Percentiles rank a stretch among this genome's conserved stretches.
Evolutionary conservation across 2,113 vertebrate genomes (phyloP).

Genomic region (Panthera uncia): DNA sequence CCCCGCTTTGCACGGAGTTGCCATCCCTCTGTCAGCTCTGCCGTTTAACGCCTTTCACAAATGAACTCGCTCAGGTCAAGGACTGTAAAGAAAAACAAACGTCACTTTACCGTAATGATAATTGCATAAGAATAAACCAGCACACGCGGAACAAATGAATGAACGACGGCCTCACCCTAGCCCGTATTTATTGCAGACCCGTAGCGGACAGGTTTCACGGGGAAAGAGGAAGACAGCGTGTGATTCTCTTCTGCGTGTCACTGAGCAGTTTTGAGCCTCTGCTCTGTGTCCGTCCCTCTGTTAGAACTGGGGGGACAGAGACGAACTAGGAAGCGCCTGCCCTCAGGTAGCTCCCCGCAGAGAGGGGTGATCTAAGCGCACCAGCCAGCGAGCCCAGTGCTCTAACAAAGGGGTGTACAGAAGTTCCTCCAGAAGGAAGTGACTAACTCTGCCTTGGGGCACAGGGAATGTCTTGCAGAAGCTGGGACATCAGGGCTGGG

Average conservation of each 20-base stretch:
- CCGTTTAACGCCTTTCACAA: neutral
- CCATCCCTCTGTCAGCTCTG: neutral
- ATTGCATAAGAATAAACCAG: neutral
- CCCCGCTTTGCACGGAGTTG: neutral
- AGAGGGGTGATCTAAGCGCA: neutral
- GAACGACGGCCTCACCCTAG: neutral
- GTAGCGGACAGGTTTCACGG: neutral
- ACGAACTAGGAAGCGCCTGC: slow-evolving; percentile 25
- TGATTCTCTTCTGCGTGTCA: neutral
- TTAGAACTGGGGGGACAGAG: neutral
- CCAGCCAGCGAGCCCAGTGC: neutral
- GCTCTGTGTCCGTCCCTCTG: neutral
- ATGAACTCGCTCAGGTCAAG: neutral
- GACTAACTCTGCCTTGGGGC: slow-evolving; percentile 68
- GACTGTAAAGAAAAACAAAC: neutral
- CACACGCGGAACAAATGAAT: neutral
- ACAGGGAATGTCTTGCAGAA: slow-evolving; percentile 42
- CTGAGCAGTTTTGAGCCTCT: neutral
- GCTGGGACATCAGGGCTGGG: slow-evolving; percentile 63
- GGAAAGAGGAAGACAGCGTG: neutral
- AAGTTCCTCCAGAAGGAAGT: slow-evolving; percentile 57
- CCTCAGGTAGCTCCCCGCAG: slow-evolving; percentile 26
- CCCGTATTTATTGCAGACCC: neutral
- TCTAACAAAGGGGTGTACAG: slow-evolving; percentile 7
- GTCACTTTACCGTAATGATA: neutral